Percentiles rank a stretch among this genome's conserved stretches.
Evolutionary conservation across 2,797 vertebrate species (phyloP).

Genomic region (Anabacerthia variegaticeps): DNA sequence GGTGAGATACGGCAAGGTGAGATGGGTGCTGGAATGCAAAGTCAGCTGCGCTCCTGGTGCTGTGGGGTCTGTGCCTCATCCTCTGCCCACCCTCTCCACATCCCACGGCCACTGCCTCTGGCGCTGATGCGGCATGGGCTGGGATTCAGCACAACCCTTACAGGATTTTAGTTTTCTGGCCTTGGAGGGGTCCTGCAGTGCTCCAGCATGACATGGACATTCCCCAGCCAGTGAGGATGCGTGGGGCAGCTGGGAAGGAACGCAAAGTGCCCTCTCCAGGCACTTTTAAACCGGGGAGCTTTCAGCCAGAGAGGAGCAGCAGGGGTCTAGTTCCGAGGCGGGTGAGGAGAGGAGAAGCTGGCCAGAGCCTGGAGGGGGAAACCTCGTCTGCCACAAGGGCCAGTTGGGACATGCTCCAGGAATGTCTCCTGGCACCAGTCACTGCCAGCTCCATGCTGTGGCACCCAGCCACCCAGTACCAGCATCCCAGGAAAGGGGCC

Average conservation of each 20-base stretch:
- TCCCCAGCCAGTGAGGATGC: neutral
- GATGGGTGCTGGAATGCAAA: neutral
- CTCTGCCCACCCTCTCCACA: neutral
- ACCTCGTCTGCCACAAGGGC: neutral
- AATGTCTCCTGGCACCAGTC: conserved; percentile 22
- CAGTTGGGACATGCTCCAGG: neutral
- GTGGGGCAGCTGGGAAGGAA: neutral
- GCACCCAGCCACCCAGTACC: neutral
- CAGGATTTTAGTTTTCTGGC: neutral
- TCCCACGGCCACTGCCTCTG: neutral
- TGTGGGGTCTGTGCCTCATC: rapidly evolving
- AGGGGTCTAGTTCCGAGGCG: rapidly evolving
- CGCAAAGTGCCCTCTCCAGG: neutral
- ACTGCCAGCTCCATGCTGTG: neutral
- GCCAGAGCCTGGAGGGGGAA: neutral
- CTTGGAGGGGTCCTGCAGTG: rapidly evolving
- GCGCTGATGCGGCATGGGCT: rapidly evolving
- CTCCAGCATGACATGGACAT: rapidly evolving
- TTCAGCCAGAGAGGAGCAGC: neutral
- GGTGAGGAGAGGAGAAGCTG: neutral
- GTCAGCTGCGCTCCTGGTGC: neutral
- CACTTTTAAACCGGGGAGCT: neutral
- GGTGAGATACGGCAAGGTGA: neutral
- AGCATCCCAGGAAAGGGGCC: neutral
- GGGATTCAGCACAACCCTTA: neutral